Evolutionary conservation across 2,797 vertebrate species (phyloP).

Genomic region (Leptatherina wallacei): DNA sequence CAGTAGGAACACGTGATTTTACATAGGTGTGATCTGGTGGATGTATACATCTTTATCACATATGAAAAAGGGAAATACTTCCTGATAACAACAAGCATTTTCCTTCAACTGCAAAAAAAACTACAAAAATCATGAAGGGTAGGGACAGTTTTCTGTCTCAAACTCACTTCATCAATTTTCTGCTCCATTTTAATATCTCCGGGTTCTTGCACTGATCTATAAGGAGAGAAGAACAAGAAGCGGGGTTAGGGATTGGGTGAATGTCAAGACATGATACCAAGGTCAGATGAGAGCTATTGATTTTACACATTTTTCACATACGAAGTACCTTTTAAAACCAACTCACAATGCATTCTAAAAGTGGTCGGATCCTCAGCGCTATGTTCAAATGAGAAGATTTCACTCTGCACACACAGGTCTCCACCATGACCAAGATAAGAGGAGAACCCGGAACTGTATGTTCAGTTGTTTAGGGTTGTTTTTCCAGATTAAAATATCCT

Average conservation of each 20-base stretch:
- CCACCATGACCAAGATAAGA: no score
- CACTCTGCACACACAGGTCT: neutral
- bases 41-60: no score
- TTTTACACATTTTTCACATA: neutral
- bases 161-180: conserved; percentile 96
- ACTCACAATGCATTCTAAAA: neutral
- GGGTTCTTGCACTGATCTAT: conserved; percentile 93
- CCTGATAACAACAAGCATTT: neutral
- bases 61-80: no score
- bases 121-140: neutral
- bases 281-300: neutral
- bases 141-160: neutral
- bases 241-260: neutral
- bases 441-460: neutral
- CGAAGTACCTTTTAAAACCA: neutral
- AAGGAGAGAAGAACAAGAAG: conserved; percentile 14
- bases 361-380: no score
- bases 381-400: neutral
- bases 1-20: no score
- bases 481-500: no score
- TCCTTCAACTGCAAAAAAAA: neutral
- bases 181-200: conserved; percentile 92
- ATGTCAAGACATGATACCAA: conserved; percentile 2
- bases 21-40: no score
- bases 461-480: neutral